Conservation (phyloP, 2,888 invertebrate species). For the Pristionchus fissidentatus region DNA sequence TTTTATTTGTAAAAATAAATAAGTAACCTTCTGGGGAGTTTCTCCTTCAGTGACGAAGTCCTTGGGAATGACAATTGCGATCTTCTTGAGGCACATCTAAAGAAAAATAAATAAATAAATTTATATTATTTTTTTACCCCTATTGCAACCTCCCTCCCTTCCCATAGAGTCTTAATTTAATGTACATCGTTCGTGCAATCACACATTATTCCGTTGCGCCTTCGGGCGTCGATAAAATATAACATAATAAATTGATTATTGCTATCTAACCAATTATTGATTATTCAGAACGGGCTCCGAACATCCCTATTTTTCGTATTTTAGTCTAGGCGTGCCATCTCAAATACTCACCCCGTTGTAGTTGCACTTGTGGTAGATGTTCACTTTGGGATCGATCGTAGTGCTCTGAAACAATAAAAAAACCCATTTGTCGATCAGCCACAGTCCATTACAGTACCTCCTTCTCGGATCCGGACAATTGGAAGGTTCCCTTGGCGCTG, state of each 20-base stretch:
- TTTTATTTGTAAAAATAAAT: not conserved
- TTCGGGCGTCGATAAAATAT: too few species aligned
- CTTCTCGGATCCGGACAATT: conserved; percentile 60
- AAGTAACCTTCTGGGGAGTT: conserved; percentile 18
- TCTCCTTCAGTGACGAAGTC: conserved; percentile 57
- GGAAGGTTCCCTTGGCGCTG: conserved; percentile 64
- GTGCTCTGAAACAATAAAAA: conserved; percentile 48
- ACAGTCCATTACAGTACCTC: conserved; percentile 49
- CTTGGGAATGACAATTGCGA: conserved; percentile 63
- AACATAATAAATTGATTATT: not conserved
- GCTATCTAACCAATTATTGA: not conserved
- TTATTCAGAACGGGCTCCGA: too few species aligned
- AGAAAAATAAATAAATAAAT: not conserved
- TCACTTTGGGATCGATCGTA: conserved; percentile 60
- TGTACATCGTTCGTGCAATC: too few species aligned
- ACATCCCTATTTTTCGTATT: too few species aligned
- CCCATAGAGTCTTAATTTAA: too few species aligned
- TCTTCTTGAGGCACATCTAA: conserved; percentile 59
- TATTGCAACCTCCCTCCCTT: not conserved
- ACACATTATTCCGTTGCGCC: too few species aligned
- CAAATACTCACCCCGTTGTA: conserved; percentile 45
- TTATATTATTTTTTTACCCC: not conserved
- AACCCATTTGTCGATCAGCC: not conserved
- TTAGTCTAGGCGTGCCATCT: too few species aligned
- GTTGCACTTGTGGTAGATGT: conserved; percentile 55